Evolutionary conservation across 2,113 vertebrate species (phyloP), one percentile per base, ranked within the genome.

Genomic region (Labeo catla): DNA sequence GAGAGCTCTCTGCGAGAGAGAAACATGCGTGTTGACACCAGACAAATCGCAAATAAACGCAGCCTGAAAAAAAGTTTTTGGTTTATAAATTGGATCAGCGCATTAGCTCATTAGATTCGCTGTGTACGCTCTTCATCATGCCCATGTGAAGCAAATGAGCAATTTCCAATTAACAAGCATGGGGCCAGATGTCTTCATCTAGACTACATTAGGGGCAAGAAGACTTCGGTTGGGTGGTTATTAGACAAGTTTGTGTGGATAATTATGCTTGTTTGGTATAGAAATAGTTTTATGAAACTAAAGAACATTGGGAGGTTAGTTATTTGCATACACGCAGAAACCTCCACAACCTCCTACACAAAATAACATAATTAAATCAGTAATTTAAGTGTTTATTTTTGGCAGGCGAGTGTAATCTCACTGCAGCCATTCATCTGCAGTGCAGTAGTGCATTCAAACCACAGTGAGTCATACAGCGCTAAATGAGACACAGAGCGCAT

Each of bases 401-500:
- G 36, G 36, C 61, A 2, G 54, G 77, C 8, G 36, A 39, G 10
- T 61, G 34, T 8, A 21, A 43, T 79, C 73, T 50, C 54, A 80
- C 28, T 72, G 47, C 59, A 43, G 13, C 34, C 84, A 79, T 85
- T 85, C 57, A 85, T 76, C 49, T 70, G 61, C 70, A 76, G 49
- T 63, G 39, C 76, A 70, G 70, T 36, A 81, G 23, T 63, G 50
- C 70, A 15, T 47, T 77, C 83, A 65, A 47, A 73, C 39, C 65
- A 36, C 78, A 43, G 76, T 36, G 70, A 72, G 79, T 85, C 50
- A 79, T 81, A 82, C 73, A 63, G 77, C 81, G 45, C 28, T 54
- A 65, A 77, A 82, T 76, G 84, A 80, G 66, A 88, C 82, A 81
- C 79, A 54, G 80, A 54, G 66, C 21, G 57, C 76, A 76, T 76